Conservation (phyloP, 2,797 vertebrate species). For the Aldrovandia affinis region DNA sequence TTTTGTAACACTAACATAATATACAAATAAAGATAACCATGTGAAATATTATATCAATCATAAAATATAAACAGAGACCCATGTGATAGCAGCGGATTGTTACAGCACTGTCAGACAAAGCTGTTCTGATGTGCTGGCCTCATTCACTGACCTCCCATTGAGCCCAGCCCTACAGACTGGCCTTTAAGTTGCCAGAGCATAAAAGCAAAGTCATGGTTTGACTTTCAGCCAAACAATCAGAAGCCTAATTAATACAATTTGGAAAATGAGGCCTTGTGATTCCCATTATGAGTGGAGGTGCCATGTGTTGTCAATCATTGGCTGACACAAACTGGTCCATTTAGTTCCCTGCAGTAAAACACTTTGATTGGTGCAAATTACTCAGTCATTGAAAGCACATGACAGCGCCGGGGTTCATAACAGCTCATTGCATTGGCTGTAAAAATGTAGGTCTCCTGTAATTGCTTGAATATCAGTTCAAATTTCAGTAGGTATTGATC, state of each 20-base stretch:
- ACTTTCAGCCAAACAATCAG: not conserved
- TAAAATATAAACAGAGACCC: not conserved
- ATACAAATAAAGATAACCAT: not conserved
- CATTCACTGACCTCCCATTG: not conserved
- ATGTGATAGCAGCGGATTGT: not conserved
- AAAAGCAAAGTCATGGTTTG: not conserved
- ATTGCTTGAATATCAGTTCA: not conserved
- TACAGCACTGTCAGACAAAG: not conserved
- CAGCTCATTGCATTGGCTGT: not conserved
- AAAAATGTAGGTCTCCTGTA: not conserved
- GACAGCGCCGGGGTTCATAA: not conserved
- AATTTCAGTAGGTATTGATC: not conserved
- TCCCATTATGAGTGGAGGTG: not conserved
- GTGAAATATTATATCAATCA: not conserved
- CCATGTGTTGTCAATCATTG: slow-evolving; percentile 10
- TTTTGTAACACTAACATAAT: not conserved
- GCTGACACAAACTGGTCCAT: not conserved
- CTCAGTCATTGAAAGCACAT: not conserved
- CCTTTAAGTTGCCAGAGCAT: not conserved
- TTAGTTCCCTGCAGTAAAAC: not conserved
- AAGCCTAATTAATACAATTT: not conserved
- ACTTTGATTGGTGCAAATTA: slow-evolving; percentile 3
- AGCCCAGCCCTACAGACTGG: not conserved
- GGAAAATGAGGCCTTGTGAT: not conserved
- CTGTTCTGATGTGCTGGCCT: not conserved